Evolutionary conservation across 2,797 vertebrate genomes (phyloP).

Genomic region (Australoheros facetus): DNA sequence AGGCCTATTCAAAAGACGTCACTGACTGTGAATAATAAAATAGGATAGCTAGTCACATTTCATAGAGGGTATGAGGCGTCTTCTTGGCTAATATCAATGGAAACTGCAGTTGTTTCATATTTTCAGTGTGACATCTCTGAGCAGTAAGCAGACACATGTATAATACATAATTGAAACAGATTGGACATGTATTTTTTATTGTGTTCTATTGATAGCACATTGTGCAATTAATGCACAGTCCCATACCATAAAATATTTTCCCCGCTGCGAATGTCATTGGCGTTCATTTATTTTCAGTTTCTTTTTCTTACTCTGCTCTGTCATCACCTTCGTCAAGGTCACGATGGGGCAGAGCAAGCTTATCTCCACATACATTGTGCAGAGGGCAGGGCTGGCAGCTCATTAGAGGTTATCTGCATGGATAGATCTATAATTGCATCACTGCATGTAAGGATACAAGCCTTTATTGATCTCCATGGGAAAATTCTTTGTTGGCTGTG

Average conservation of each 20-base stretch:
- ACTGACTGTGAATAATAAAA: conserved; percentile 56
- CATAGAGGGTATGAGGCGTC: conserved; percentile 13
- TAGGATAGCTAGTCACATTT: conserved; percentile 58
- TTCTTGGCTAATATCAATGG: conserved; percentile 35
- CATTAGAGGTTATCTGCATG: conserved; percentile 64
- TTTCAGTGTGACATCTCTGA: conserved; percentile 19
- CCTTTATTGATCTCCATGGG: conserved; percentile 65
- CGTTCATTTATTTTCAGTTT: conserved; percentile 25
- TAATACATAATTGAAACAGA: conserved; percentile 3
- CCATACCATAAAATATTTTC: conserved; percentile 5
- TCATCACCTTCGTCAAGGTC: conserved; percentile 40
- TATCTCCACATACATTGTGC: conserved; percentile 47
- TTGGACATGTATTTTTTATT: conserved; percentile 6
- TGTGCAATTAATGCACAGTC: conserved; percentile 21
- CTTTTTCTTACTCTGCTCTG: conserved; percentile 17
- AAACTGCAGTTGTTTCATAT: conserved; percentile 32
- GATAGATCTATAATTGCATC: conserved; percentile 60
- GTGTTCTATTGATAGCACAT: conserved; percentile 4
- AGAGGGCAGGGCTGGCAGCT: conserved; percentile 51
- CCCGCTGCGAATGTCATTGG: conserved; percentile 4
- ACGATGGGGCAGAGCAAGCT: conserved; percentile 38
- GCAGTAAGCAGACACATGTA: conserved; percentile 7
- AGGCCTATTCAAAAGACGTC: conserved; percentile 50
- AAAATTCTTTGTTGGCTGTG: conserved; percentile 49
- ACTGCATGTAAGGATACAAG: conserved; percentile 42